These are phyloP conservation scores for Eunapius fragilis DNA, from an alignment of 37 sponge, comb jelly and placozoan species.

Conservation along the genomic window DNA sequence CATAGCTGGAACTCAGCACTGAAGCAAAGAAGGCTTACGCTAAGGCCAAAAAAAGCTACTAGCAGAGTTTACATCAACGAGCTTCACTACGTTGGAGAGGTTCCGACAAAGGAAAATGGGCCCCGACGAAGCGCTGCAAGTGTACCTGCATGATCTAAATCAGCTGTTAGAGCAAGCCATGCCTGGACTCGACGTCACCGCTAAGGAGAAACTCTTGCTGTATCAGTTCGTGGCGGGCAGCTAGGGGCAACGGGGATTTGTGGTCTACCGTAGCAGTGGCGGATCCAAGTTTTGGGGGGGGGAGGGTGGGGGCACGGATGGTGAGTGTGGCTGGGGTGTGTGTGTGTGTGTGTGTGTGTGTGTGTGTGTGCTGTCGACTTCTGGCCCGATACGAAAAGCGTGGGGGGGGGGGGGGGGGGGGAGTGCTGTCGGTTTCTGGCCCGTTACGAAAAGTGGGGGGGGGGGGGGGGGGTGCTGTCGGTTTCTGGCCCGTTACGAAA, in stretches of 20 bases:
- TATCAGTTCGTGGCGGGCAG: constrained; percentile 59
- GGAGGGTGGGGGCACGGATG: too few species aligned
- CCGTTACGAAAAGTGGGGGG: too few species aligned
- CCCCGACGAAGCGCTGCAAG: constrained; percentile 33
- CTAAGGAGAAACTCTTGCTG: constrained; percentile 28
- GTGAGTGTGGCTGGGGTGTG: too few species aligned
- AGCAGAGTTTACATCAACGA: neutral
- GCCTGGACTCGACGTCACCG: constrained; percentile 30
- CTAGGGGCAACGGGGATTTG: constrained; percentile 38
- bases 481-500: too few species aligned
- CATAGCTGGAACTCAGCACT: constrained; percentile 29
- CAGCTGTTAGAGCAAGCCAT: constrained; percentile 55
- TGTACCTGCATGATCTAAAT: constrained; percentile 51
- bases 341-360: too few species aligned
- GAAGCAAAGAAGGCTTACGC: constrained; percentile 12
- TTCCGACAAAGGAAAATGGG: constrained; percentile 40
- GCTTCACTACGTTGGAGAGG: constrained; percentile 31
- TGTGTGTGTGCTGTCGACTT: too few species aligned
- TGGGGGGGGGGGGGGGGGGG: too few species aligned
- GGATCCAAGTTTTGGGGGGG: too few species aligned
- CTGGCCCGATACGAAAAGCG: too few species aligned
- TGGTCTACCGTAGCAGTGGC: constrained; percentile 1
- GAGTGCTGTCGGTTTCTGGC: too few species aligned
- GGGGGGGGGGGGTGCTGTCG: too few species aligned
- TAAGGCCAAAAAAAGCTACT: neutral